A percentile compares a stretch with the other conserved stretches of the same genome.
Evolutionary conservation across 2,888 invertebrate genomes (phyloP).

Genomic region (Drosophila kanekoi): DNA sequence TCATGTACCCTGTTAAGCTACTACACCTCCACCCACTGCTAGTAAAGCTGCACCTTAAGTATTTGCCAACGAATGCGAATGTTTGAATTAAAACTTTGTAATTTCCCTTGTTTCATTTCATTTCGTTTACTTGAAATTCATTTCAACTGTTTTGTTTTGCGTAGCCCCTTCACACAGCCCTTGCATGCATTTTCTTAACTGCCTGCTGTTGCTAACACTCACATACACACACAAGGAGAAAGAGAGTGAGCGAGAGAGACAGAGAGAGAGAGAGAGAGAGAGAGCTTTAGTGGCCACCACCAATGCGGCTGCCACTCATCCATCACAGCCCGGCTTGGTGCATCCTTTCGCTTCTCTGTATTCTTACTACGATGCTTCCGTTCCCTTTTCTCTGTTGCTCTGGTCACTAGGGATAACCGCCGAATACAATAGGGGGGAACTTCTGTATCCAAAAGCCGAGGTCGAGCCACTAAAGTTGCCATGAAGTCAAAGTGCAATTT

Average conservation of each 20-base stretch:
- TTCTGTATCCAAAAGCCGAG: conserved; percentile 52
- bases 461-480: conserved; percentile 67
- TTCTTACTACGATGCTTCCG: conserved; percentile 28
- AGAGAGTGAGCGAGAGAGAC: background rate
- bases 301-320: conserved; percentile 58
- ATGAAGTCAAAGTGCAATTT: conserved; percentile 76
- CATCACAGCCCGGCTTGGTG: conserved; percentile 39
- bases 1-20: background rate
- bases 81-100: conserved; percentile 80
- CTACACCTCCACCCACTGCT: conserved; percentile 5
- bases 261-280: background rate
- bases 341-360: conserved; percentile 34
- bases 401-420: conserved; percentile 73
- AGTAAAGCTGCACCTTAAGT: conserved; percentile 71
- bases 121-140: conserved; percentile 79
- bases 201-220: conserved; percentile 1
- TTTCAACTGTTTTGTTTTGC: conserved; percentile 61
- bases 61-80: conserved; percentile 77
- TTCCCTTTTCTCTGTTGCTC: conserved; percentile 36
- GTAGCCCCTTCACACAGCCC: background rate
- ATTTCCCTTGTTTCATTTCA: conserved; percentile 81
- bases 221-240: conserved; percentile 12
- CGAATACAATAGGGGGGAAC: conserved; percentile 51
- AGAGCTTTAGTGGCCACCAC: conserved; percentile 29
- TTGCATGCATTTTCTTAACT: conserved; percentile 57